Evolutionary conservation across 2,797 vertebrate genomes (phyloP).

Genomic region (Enteromius treurensis): DNA sequence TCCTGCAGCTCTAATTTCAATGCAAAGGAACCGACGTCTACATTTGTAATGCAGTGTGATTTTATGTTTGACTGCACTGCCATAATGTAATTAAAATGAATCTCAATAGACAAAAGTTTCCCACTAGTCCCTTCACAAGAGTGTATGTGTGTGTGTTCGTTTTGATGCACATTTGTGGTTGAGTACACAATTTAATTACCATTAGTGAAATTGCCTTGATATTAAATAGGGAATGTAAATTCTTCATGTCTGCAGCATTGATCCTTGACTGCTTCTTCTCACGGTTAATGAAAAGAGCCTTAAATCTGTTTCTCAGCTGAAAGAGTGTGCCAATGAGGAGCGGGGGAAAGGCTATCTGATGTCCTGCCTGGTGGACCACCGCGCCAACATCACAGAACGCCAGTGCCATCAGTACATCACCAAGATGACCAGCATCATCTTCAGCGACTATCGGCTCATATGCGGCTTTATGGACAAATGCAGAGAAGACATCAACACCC

Average conservation of each 20-base stretch:
- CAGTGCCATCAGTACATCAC: slow-evolving; percentile 96
- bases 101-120: slow-evolving; percentile 26
- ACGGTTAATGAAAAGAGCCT: neutral
- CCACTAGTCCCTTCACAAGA: neutral
- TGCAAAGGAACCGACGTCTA: neutral
- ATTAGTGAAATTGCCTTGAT: neutral
- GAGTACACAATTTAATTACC: slow-evolving; percentile 35
- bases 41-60: slow-evolving; percentile 22
- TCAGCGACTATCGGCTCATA: slow-evolving; percentile 92
- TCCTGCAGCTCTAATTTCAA: neutral
- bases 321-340: slow-evolving; percentile 91
- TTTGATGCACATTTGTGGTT: slow-evolving; percentile 18
- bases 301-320: slow-evolving; percentile 78
- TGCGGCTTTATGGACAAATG: slow-evolving; percentile 96
- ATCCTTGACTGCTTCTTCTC: slow-evolving; percentile 1
- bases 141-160: neutral
- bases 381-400: slow-evolving; percentile 92
- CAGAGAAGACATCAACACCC: slow-evolving; percentile 88
- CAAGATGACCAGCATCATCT: slow-evolving; percentile 94
- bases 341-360: slow-evolving; percentile 90
- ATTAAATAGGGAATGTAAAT: slow-evolving; percentile 9
- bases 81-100: slow-evolving; percentile 25
- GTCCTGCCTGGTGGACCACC: slow-evolving; percentile 94
- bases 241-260: neutral
- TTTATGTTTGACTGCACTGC: slow-evolving; percentile 8